Evolutionary conservation across 2,888 invertebrate species (phyloP).

Genomic region (Spisula subtruncata): DNA sequence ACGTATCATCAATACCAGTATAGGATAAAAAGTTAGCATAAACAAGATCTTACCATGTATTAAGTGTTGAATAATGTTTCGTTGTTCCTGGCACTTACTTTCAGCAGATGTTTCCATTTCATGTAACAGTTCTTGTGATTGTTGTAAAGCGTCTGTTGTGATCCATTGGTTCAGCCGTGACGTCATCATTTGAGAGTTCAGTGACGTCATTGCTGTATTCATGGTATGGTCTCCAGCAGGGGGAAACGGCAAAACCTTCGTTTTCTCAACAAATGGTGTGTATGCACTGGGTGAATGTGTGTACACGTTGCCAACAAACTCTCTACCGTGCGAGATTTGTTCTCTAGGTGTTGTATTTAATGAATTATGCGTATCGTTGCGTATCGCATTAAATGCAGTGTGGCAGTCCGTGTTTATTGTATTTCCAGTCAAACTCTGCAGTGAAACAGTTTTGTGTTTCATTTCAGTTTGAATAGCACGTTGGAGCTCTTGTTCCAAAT

Average conservation of each 20-base stretch:
- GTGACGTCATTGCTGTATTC: conserved; percentile 17
- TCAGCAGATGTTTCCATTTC: conserved; percentile 78
- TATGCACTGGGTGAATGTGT: not conserved
- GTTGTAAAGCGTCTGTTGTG: conserved; percentile 75
- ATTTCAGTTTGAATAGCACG: conserved; percentile 78
- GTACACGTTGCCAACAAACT: not conserved
- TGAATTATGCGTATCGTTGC: not conserved
- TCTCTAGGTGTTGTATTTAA: not conserved
- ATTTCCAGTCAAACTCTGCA: conserved; percentile 42
- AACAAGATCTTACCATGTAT: conserved; percentile 59
- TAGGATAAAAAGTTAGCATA: no score
- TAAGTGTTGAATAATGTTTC: conserved; percentile 75
- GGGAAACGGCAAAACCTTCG: not conserved
- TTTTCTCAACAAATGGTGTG: conserved; percentile 31
- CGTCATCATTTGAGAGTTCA: conserved; percentile 75
- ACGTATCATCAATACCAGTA: no score
- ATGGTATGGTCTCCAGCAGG: not conserved
- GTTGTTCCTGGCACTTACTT: conserved; percentile 75
- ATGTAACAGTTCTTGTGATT: conserved; percentile 75
- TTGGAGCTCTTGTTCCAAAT: conserved; percentile 77
- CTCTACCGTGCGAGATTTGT: not conserved
- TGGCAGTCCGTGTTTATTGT: conserved; percentile 41
- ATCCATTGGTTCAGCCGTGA: conserved; percentile 75
- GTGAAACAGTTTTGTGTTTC: conserved; percentile 71
- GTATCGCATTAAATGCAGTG: conserved; percentile 15